Conservation (phyloP, 2,888 invertebrate genomes). For the Andrena marginata region DNA sequence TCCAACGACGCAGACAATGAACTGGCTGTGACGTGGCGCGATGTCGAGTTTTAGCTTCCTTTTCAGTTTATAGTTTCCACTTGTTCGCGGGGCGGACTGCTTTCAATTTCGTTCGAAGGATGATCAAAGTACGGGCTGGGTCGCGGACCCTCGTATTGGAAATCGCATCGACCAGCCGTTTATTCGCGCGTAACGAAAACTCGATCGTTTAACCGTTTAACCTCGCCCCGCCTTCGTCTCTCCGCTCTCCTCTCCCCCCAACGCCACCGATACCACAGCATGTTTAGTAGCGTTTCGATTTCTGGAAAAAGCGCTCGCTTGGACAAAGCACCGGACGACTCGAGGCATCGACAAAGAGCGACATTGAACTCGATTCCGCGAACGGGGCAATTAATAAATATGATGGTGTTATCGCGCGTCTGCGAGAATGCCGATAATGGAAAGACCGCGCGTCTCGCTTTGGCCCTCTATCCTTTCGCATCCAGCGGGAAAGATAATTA, state of each 20-base stretch:
- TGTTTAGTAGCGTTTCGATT: neutral
- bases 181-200: slow-evolving; percentile 27
- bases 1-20: slow-evolving; percentile 13
- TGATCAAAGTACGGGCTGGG: slow-evolving; percentile 21
- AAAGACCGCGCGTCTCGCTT: neutral
- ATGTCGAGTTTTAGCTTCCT: neutral
- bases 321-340: neutral
- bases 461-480: slow-evolving; percentile 21
- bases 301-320: neutral
- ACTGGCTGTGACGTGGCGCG: neutral
- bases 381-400: slow-evolving; percentile 5
- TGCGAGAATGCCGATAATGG: neutral
- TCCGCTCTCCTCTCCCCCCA: too few relatives aligned
- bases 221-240: too few relatives aligned
- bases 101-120: slow-evolving; percentile 52
- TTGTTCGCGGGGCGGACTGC: neutral
- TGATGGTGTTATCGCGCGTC: neutral
- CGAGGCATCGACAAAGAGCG: neutral
- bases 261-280: too few relatives aligned
- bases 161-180: slow-evolving; percentile 23
- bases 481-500: neutral
- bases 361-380: neutral
- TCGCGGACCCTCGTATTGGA: slow-evolving; percentile 43
- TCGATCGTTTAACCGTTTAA: neutral
- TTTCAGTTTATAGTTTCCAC: neutral